phyloP scores from a whole-genome alignment of 2,113 vertebrate genomes.

The Phasianus colchicus region DNA sequence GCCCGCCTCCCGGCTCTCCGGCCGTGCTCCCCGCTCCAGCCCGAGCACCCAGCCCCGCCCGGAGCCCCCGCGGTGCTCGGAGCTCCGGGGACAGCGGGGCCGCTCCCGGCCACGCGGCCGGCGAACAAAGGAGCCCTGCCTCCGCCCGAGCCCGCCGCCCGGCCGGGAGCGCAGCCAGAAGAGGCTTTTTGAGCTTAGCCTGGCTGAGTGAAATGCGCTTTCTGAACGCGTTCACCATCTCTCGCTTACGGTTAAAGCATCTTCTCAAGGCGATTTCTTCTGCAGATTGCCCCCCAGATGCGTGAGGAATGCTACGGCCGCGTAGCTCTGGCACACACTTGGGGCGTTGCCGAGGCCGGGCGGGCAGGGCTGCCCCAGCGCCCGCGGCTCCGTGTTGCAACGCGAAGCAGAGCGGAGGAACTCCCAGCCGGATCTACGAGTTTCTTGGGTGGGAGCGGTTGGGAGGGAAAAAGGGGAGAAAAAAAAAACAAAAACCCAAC shows the following conservation, averaged over 20 bases:
- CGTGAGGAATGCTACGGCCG: not conserved
- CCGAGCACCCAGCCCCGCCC: not conserved
- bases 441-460: not conserved
- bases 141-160: not conserved
- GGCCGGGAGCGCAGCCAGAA: not conserved
- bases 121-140: constrained; percentile 40
- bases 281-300: fast-evolving
- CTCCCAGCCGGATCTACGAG: not conserved
- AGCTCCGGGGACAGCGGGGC: not conserved
- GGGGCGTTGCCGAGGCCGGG: not conserved
- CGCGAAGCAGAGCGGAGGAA: not conserved
- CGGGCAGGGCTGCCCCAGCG: not conserved
- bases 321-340: not conserved
- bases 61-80: not conserved
- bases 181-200: not conserved
- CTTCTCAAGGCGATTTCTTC: not conserved
- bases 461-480: fast-evolving
- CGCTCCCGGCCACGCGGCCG: not conserved
- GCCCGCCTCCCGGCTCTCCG: not conserved
- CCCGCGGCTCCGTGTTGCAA: constrained; percentile 6
- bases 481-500: too few relatives aligned
- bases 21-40: not conserved
- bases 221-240: not conserved
- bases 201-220: not conserved
- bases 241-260: not conserved